Evolutionary conservation across 2,113 vertebrate species (phyloP).

Genomic region (Anas platyrhynchos): DNA sequence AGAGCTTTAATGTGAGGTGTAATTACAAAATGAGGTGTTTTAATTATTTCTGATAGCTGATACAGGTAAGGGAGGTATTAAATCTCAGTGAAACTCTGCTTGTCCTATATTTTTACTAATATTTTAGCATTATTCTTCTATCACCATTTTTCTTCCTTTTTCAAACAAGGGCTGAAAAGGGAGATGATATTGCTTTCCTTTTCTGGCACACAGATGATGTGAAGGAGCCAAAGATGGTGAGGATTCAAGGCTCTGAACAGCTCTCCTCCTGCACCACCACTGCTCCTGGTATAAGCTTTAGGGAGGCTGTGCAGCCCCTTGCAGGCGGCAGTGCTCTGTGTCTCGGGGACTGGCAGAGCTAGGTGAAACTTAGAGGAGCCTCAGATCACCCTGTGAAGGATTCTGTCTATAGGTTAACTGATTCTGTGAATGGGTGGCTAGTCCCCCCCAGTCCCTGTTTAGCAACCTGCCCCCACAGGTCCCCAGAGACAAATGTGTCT

Average conservation of each 20-base stretch:
- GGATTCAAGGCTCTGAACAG: not conserved
- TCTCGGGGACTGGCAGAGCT: not conserved
- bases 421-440: not conserved
- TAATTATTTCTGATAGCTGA: not conserved
- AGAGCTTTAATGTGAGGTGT: fast-evolving
- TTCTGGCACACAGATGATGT: not conserved
- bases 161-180: not conserved
- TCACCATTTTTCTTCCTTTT: not conserved
- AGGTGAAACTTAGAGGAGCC: not conserved
- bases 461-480: not conserved
- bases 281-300: not conserved
- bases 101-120: not conserved
- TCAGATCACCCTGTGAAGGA: not conserved
- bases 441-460: not conserved
- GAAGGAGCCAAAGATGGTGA: not conserved
- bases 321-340: not conserved
- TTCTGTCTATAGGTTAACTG: not conserved
- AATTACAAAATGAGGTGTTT: not conserved
- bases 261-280: fast-evolving
- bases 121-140: not conserved
- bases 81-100: not conserved
- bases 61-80: not conserved
- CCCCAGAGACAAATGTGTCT: not conserved
- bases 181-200: not conserved
- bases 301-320: not conserved